Evolutionary conservation across 2,113 vertebrate species (phyloP).

Genomic region (Neotragus moschatus): DNA sequence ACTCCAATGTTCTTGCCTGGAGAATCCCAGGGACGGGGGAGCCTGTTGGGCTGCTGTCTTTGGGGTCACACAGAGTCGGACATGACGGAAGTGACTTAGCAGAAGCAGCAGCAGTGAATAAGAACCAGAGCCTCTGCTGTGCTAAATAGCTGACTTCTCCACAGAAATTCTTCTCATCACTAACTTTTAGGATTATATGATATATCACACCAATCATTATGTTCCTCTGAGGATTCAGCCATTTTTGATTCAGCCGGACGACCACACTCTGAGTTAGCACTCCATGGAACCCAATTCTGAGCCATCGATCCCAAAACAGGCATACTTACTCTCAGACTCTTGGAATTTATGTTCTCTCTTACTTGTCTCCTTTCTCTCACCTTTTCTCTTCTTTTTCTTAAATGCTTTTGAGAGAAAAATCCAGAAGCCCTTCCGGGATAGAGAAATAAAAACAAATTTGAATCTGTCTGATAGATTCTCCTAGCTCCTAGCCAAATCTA

Average conservation of each 20-base stretch:
- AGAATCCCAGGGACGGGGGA: no score
- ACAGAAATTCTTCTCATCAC: neutral
- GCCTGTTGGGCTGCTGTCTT: no score
- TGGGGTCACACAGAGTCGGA: accelerated
- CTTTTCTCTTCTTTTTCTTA: neutral
- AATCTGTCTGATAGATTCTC: neutral
- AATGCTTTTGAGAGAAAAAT: neutral
- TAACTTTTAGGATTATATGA: neutral
- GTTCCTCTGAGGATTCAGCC: neutral
- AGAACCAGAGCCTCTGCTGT: neutral
- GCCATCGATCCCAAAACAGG: neutral
- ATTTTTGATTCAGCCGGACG: neutral
- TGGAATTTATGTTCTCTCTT: neutral
- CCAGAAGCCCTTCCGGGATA: neutral
- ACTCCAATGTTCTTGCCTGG: no score
- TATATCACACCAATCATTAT: neutral
- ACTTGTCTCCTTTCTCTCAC: neutral
- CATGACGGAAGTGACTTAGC: no score
- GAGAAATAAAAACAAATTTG: neutral
- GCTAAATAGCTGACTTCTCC: neutral
- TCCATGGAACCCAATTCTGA: neutral
- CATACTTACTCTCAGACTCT: neutral
- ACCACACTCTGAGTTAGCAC: neutral
- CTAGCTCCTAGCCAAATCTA: neutral
- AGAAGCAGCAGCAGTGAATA: neutral